phyloP scores from a whole-genome alignment of 2,888 invertebrate genomes.

The Tolmerus cingulatus region DNA sequence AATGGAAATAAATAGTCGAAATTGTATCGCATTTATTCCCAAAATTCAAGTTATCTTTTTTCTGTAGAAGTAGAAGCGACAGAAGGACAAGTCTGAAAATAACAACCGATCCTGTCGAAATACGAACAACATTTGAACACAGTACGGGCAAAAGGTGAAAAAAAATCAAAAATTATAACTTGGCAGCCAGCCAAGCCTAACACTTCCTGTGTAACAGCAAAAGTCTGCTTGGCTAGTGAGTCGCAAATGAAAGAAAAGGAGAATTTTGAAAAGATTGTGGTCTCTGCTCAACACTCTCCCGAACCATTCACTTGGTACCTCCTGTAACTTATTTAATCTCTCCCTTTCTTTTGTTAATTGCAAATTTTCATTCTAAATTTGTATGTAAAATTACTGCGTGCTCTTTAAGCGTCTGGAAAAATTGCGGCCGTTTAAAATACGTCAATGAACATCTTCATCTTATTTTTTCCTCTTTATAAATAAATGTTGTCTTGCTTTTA shows the following conservation, averaged over 20 bases:
- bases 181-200: neutral
- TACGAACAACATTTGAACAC: slow-evolving; percentile 33
- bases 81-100: slow-evolving; percentile 10
- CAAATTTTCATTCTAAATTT: neutral
- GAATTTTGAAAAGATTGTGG: neutral
- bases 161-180: slow-evolving; percentile 30
- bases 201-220: slow-evolving; percentile 29
- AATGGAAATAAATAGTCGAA: neutral
- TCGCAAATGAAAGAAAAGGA: neutral
- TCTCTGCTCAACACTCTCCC: neutral
- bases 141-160: slow-evolving; percentile 29
- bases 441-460: slow-evolving; percentile 21
- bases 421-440: neutral
- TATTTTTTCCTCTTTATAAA: slow-evolving; percentile 17
- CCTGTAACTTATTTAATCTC: neutral
- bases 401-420: neutral
- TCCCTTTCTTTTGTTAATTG: neutral
- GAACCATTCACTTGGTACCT: neutral
- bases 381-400: neutral
- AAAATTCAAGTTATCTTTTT: neutral
- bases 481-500: slow-evolving; percentile 28
- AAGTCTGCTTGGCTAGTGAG: slow-evolving; percentile 13
- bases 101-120: slow-evolving; percentile 25
- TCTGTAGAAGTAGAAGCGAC: neutral
- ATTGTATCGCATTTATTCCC: neutral